phyloP scores from a whole-genome alignment of 2,113 vertebrate genomes.

The Colaptes auratus region DNA sequence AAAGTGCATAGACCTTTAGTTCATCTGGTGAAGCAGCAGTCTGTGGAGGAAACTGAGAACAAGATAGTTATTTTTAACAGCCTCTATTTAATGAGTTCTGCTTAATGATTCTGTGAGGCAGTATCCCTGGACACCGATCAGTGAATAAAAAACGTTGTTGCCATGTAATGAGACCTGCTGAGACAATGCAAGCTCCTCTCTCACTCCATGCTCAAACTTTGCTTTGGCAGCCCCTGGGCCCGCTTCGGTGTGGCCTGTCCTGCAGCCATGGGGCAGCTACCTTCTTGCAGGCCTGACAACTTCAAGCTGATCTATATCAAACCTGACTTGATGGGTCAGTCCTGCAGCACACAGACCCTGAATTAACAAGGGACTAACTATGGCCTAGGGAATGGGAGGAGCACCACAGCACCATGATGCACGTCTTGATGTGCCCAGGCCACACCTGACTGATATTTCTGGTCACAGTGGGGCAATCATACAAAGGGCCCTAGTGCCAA shows the following conservation, averaged over 20 bases:
- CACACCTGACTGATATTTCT: background rate
- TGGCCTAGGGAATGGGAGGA: background rate
- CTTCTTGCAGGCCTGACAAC: accelerated
- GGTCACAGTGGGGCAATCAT: background rate
- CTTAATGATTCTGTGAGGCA: constrained; percentile 9
- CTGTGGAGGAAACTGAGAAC: constrained; percentile 92
- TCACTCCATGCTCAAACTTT: background rate
- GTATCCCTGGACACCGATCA: constrained; percentile 22
- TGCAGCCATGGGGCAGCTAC: background rate
- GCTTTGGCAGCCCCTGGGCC: background rate
- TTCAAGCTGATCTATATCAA: background rate
- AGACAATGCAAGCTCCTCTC: background rate
- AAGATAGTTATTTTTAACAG: too few species aligned
- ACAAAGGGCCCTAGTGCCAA: background rate
- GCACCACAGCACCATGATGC: accelerated
- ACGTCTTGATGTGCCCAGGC: background rate
- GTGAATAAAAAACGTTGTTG: background rate
- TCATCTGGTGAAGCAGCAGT: constrained; percentile 89
- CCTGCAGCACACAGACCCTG: background rate
- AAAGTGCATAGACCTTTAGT: constrained; percentile 96
- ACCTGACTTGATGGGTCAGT: background rate
- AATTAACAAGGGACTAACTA: background rate
- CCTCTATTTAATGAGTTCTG: constrained; percentile 58
- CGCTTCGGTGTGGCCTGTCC: accelerated
- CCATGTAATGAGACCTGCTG: background rate